Conservation (phyloP, 2,888 invertebrate species). For the Melinaea menophilus region DNA sequence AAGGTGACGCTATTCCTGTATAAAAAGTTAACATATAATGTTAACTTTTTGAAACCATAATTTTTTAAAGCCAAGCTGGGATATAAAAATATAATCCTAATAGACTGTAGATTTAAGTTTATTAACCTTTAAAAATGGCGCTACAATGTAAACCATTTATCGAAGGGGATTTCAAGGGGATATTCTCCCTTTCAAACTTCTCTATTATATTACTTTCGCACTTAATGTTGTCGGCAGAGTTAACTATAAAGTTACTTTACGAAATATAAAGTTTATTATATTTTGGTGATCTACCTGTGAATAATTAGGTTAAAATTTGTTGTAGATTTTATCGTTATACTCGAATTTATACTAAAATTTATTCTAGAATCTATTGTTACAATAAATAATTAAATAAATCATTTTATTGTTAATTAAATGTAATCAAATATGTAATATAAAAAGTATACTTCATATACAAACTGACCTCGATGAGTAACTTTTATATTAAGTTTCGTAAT, state of each 20-base stretch:
- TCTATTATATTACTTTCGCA: slow-evolving; percentile 28
- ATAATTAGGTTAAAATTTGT: no score
- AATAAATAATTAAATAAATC: no score
- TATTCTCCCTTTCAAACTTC: slow-evolving; percentile 20
- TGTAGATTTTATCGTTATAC: no score
- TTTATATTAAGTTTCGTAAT: slow-evolving; percentile 12
- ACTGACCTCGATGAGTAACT: neutral
- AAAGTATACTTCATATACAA: neutral
- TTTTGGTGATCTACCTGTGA: neutral
- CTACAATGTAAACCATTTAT: slow-evolving; percentile 17
- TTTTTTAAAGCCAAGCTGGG: neutral
- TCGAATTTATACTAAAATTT: no score
- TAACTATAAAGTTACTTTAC: slow-evolving; percentile 15
- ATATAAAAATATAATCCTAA: neutral
- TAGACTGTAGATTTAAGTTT: neutral
- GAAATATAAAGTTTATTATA: slow-evolving; percentile 17
- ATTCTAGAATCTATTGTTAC: no score
- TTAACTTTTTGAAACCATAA: no score
- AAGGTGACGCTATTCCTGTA: no score
- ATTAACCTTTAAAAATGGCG: slow-evolving; percentile 1
- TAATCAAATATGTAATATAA: neutral
- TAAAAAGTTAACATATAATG: no score
- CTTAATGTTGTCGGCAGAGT: slow-evolving; percentile 23
- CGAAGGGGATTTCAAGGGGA: slow-evolving; percentile 10
- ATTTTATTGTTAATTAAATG: no score